These are phyloP conservation scores for Parnassius mnemosyne DNA, from an alignment of 2,888 invertebrate genomes.

Conservation along the genomic window DNA sequence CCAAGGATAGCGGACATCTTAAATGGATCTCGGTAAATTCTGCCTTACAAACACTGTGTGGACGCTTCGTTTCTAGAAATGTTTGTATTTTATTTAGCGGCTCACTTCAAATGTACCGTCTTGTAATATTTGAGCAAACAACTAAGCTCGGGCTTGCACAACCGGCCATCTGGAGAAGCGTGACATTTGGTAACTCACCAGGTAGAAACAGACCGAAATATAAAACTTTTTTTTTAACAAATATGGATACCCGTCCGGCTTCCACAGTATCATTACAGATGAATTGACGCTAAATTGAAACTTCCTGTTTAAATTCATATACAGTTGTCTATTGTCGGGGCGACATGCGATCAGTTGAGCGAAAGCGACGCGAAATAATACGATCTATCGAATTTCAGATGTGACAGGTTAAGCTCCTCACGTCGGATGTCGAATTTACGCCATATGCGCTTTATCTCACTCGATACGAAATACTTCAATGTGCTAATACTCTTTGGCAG, in stretches of 20 bases:
- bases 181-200: slow-evolving; percentile 66
- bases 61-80: slow-evolving; percentile 60
- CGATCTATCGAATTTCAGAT: slow-evolving; percentile 62
- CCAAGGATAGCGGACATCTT: slow-evolving; percentile 73
- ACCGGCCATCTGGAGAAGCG: slow-evolving; percentile 74
- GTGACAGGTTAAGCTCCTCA: slow-evolving; percentile 58
- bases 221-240: slow-evolving; percentile 54
- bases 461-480: slow-evolving; percentile 37
- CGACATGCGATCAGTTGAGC: slow-evolving; percentile 74
- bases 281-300: slow-evolving; percentile 76
- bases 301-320: slow-evolving; percentile 76
- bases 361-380: slow-evolving; percentile 64
- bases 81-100: slow-evolving; percentile 79
- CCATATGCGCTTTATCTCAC: slow-evolving; percentile 60
- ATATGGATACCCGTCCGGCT: slow-evolving; percentile 58
- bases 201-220: slow-evolving; percentile 55
- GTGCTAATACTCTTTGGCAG: slow-evolving; percentile 17
- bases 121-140: slow-evolving; percentile 78
- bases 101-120: slow-evolving; percentile 77
- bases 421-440: slow-evolving; percentile 43
- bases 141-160: slow-evolving; percentile 65
- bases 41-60: slow-evolving; percentile 56
- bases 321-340: slow-evolving; percentile 62
- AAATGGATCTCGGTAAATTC: slow-evolving; percentile 71
- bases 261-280: slow-evolving; percentile 65